Evolutionary conservation across 1,140 invertebrate species (phyloP), one percentile per base, ranked within the genome.

Genomic region (Aphidius ervi): DNA sequence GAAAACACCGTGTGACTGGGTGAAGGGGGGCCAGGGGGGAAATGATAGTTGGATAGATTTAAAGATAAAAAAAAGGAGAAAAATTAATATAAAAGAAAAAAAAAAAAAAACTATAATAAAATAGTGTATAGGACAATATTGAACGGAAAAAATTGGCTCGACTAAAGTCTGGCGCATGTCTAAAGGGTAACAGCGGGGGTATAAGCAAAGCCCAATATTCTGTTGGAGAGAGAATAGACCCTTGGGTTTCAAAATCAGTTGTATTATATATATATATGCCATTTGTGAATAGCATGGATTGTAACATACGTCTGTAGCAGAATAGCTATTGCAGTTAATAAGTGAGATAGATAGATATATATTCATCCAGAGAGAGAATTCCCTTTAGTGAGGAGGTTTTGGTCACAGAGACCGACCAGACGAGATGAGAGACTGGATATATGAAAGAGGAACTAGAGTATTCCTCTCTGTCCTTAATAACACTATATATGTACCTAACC

Each of bases 101-200:
- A 54, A 54, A 54, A 54, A 16, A 16, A 16, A 16, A 16, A 16
- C 16, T 16, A 16, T 16, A 16, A 40, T 54, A 41, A 7, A 37
- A 40, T 31, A 42, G 40, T 54, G 40, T 54, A 54, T 10, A 49
- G 16, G 48, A 31, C 50, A 59, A 59, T 59, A 59, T 59, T 49
- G 50, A 59, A 59, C 53, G 49, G 58, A 59, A 59, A 31, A 59
- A 59, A 59, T 59, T 59, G 58, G 58, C 58, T 41, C 58, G 43
- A 41, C 42, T 31, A 31, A 16, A n/a, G 40, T 8, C 47, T 46
- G 58, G 58, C 58, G 58, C 58, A 59, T 59, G 58, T 59, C 58
- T 59, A 46, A 52, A 59, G 52, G 52, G 52, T 41, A 54, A n/a
- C 46, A 48, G n/a, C 46, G 20, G 46, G 46, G 46, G 23, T 31